These are phyloP conservation scores for Dicaeum eximium DNA, from an alignment of 2,113 vertebrate species.

Conservation along the genomic window DNA sequence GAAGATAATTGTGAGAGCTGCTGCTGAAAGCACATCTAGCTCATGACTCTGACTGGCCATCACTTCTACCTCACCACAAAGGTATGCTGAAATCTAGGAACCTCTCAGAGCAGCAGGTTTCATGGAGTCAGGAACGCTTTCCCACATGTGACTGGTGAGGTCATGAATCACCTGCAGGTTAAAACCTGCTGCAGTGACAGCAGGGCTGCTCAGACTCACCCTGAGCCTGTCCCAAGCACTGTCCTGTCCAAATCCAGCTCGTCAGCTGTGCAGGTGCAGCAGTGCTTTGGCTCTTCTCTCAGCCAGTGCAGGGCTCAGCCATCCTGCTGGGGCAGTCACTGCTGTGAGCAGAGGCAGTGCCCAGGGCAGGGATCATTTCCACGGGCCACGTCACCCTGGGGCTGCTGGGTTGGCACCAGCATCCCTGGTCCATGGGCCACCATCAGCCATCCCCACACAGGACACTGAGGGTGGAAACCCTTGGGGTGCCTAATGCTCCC, in stretches of 20 bases:
- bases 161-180: neutral
- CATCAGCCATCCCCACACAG: rapidly evolving
- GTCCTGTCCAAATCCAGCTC: neutral
- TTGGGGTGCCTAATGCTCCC: neutral
- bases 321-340: rapidly evolving
- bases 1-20: neutral
- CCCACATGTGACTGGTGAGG: neutral
- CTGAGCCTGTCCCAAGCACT: neutral
- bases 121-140: neutral
- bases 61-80: neutral
- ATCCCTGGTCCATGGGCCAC: rapidly evolving
- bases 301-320: neutral
- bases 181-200: neutral
- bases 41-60: neutral
- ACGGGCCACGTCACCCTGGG: neutral
- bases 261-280: neutral
- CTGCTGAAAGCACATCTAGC: neutral
- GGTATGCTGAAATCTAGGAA: neutral
- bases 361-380: neutral
- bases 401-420: neutral
- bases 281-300: neutral
- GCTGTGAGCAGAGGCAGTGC: rapidly evolving
- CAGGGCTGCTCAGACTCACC: neutral
- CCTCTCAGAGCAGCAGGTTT: neutral
- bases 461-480: rapidly evolving